Evolutionary conservation across 2,797 vertebrate species (phyloP).

Genomic region (Limosa lapponica): DNA sequence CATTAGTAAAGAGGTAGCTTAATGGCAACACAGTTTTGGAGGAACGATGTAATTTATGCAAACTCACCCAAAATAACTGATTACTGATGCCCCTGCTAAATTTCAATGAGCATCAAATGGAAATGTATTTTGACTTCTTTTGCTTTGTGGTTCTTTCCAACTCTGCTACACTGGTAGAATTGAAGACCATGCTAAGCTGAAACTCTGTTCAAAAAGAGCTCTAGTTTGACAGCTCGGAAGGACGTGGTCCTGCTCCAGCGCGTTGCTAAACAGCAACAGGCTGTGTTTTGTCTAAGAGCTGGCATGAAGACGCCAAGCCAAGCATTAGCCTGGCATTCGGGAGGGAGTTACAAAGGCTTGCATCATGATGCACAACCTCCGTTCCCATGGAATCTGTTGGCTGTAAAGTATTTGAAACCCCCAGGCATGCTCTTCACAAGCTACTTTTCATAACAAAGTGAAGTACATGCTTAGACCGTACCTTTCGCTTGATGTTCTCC

Average conservation of each 20-base stretch:
- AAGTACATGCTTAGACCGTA: background rate
- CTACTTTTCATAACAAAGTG: background rate
- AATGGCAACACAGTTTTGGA: background rate
- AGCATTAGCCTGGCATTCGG: background rate
- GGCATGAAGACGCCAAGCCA: background rate
- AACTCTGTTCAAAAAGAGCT: background rate
- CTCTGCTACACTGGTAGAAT: background rate
- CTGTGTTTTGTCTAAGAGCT: background rate
- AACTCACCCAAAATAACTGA: background rate
- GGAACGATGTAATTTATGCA: background rate
- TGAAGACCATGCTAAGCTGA: background rate
- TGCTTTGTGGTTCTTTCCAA: background rate
- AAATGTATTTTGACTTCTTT: background rate
- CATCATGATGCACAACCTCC: background rate
- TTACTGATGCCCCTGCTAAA: background rate
- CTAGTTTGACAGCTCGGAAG: background rate
- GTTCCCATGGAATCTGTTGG: background rate
- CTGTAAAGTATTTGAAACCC: background rate
- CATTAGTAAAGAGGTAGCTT: background rate
- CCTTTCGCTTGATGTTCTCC: conserved; percentile 78
- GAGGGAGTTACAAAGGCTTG: background rate
- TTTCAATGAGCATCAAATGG: background rate
- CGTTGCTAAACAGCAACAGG: background rate
- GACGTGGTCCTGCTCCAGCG: background rate
- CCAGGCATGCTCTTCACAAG: background rate